Base-by-base conservation (phyloP, 2,888 invertebrate species). In the Hydrotaea diabolus region DNA sequence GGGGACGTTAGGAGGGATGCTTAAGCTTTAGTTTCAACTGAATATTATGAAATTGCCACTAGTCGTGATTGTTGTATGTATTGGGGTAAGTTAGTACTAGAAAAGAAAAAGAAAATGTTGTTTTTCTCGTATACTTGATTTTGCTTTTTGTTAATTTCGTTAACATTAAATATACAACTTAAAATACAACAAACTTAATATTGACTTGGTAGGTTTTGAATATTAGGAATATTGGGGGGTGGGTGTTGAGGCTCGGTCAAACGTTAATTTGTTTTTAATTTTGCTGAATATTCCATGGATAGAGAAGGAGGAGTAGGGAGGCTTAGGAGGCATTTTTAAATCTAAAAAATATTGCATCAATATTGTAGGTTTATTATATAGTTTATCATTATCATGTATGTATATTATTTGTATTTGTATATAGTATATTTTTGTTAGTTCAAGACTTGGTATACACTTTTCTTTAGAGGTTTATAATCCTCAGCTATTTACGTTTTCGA, bases 361-460 rank as follows among this genome's bases (percentile, higher is more conserved):
- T 80, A 85, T 85, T 85, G 76, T 82, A 83, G 78, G 69, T 85
- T 80, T 80, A 84, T 80, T 82, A 86, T 80, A 77, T 79, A 81
- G 82, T 82, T 86, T 82, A 85, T 84, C 77, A 84, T 84, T 84
- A 84, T 8, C 39, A 39, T 49, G 64, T 69, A 69, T 66, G 55
- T 73, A 49, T 80, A 80, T 74, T 62, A 62, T 66, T 31, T 19
- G 19, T 76, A 66, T 66, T 72, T 53, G 13, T 81, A 81, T 72
- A 62, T 80, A 39, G 49, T 69, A 75, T 72, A 26, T 80, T 83
- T 86, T 85, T n/a, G n/a, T n/a, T 87, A 85, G 78, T 81, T 83
- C 66, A 81, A 76, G 78, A 84, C 72, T 77, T 80, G 84, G 84
- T 81, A 84, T 84, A 81, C 81, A 73, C 53, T n/a, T 69, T 77